Evolutionary conservation across 2,113 vertebrate genomes (phyloP), one percentile per base, ranked within the genome.

Genomic region (Lagopus muta): DNA sequence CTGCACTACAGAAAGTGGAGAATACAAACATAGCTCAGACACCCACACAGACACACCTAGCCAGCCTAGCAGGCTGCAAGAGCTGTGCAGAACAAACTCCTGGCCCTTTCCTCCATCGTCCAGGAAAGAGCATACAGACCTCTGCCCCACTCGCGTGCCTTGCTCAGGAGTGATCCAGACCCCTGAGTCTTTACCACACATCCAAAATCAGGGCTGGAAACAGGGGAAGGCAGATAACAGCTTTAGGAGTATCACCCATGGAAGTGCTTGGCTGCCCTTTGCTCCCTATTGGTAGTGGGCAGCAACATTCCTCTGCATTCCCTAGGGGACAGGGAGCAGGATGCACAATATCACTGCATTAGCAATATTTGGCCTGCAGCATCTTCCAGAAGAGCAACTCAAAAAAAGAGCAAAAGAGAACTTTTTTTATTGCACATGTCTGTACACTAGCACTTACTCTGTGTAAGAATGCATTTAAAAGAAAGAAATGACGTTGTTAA

Each of bases 21-120:
- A 86, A 13, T 32, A 34, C 1, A 11, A 77, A 70, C 28, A 27
- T 13, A 0, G 0, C 57, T 64, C 10, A 74, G 28, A 70, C 77
- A 78, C 8, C n/a, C 1, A 2, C 48, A 45, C 0, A 1, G 42
- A 36, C 42, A 32, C 32, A 24, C 24, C 43, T 52, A 0, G 8
- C 11, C 36, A 17, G 61, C 10, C 36, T 22, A 62, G 36, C 36
- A 40, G 24, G 36, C 36, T 5, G 15, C 36, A 40, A 16, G 36
- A 40, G 22, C 42, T 66, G 64, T 19, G 10, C 5, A n/a, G 34
- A 13, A 40, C 40, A 40, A 40, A 0, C 17, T 65, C 57, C 74
- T 14, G 15, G 9, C 19, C 9, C 74, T 22, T 30, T 30, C 13
- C 10, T n/a, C n/a, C 0, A 0, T 2, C 2, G 15, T 18, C 11